phyloP scores from a whole-genome alignment of 2,797 vertebrate genomes.

The Tarsius wallacei region DNA sequence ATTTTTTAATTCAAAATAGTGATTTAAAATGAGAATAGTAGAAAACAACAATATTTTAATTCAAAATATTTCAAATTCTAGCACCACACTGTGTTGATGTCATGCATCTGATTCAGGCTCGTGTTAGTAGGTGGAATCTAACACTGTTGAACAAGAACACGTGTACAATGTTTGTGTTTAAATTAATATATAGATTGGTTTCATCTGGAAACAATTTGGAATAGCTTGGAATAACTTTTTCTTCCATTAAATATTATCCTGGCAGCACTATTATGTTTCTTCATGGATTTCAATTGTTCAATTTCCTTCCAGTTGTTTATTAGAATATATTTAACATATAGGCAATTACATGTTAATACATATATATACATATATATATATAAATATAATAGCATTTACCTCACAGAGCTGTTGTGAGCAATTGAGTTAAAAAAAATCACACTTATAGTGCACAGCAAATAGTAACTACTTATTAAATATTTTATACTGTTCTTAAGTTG shows the following conservation, averaged over 20 bases:
- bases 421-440: too few relatives aligned
- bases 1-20: neutral
- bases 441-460: too few relatives aligned
- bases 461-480: too few relatives aligned
- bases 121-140: neutral
- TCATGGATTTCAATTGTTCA: neutral
- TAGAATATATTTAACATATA: neutral
- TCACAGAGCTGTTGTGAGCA: too few relatives aligned
- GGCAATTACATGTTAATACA: neutral
- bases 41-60: neutral
- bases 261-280: neutral
- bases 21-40: neutral
- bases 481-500: too few relatives aligned
- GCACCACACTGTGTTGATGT: neutral
- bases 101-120: neutral
- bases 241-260: neutral
- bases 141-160: neutral
- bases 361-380: too few relatives aligned
- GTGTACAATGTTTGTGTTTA: neutral
- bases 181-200: neutral
- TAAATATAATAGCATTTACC: too few relatives aligned
- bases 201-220: neutral
- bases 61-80: neutral
- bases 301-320: neutral
- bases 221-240: neutral